phyloP scores from a whole-genome alignment of 2,888 invertebrate species.

The Epiperipatus broadwayi region DNA sequence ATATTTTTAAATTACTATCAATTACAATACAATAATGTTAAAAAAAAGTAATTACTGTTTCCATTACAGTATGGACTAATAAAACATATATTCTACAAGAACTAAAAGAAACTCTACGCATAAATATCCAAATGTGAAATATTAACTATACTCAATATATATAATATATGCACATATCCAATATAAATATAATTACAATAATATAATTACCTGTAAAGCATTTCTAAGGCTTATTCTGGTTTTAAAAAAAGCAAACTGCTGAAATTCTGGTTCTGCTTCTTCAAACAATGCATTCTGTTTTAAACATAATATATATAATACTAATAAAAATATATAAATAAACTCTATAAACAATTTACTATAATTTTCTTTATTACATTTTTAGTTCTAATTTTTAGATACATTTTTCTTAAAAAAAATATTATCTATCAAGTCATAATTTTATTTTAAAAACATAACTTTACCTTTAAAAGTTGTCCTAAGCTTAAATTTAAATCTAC shows the following conservation, averaged over 20 bases:
- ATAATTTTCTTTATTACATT: not conserved
- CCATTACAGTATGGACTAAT: not conserved
- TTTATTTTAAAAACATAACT: conserved; percentile 1
- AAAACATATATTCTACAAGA: conserved; percentile 13
- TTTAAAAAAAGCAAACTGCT: conserved; percentile 93
- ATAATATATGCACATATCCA: conserved; percentile 4
- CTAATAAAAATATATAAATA: not conserved
- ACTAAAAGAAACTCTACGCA: conserved; percentile 43
- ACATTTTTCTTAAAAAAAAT: not conserved
- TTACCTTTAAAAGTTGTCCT: conserved; percentile 56
- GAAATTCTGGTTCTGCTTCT: conserved; percentile 91
- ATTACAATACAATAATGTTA: not conserved
- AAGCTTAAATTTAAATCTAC: conserved; percentile 82
- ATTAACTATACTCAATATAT: not conserved
- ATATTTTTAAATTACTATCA: too few relatives aligned
- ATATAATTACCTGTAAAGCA: conserved; percentile 25
- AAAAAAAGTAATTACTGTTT: not conserved
- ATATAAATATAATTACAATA: conserved; percentile 14
- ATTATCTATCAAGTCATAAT: not conserved
- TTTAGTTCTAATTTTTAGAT: not conserved
- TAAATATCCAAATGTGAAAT: conserved; percentile 24
- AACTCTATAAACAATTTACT: conserved; percentile 6
- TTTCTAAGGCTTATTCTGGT: conserved; percentile 56
- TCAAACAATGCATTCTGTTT: conserved; percentile 87
- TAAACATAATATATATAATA: conserved; percentile 24